Base-by-base conservation (phyloP, 1,140 invertebrate species). In the Caerostris extrusa region DNA sequence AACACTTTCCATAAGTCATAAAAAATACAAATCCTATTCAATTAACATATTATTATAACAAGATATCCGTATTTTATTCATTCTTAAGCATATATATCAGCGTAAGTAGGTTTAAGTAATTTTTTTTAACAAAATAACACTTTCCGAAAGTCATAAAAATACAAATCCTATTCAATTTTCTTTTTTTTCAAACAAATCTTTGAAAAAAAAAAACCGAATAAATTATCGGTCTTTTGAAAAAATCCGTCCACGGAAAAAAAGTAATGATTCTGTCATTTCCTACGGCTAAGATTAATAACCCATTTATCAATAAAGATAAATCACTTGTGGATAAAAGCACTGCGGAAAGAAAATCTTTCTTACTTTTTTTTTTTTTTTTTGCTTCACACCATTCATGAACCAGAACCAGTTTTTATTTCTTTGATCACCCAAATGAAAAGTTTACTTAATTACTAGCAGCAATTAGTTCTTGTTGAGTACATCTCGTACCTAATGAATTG, bases 261-360 rank as follows among this genome's bases (percentile, higher is more conserved):
- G 50, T 90, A 90, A 90, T 90, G 88, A 90, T 34, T 34, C 50
- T 77, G 88, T 77, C 88, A 90, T 57, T 77, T 53, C 8, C 55
- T n/a, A 8, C 17, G 57, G 64, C 7, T 3, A 60, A 69, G 50
- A 90, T 90, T 90, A 90, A 90, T 90, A 90, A 90, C 64, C 56
- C 55, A 14, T 71, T 90, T 90, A 90, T 90, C 88, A 90, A 90
- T 71, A 90, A 90, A 55, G 50, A 90, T 90, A 71, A 90, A 90
- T 90, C 88, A 90, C 67, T 90, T 55, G 34, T 58, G 58, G 61
- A 64, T 34, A 34, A 88, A 64, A 67, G 19, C 55, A 88, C n/a
- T 56, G 34, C 61, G 10, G 5, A 88, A 67, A 67, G 14, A 64
- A 88, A 88, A 53, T 61, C 60, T 10, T 58, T 64, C 57, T 55